Evolutionary conservation across 2,113 vertebrate genomes (phyloP), one percentile per base, ranked within the genome.

Genomic region (Pollimyrus isidori): DNA sequence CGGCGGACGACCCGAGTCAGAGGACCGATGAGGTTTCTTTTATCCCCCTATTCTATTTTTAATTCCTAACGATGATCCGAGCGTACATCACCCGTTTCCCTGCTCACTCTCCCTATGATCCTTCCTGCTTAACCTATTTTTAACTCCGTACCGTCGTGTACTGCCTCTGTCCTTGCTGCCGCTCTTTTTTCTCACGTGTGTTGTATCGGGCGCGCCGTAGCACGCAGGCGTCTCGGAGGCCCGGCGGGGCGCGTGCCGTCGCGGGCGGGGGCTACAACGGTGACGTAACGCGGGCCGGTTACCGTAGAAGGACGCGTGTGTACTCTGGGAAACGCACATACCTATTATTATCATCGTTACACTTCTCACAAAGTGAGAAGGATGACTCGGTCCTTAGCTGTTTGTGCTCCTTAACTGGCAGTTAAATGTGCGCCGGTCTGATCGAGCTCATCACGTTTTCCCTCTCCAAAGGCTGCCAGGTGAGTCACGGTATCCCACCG

Each of bases 1-100:
- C 93, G 90, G 91, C 56, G n/a, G 49, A 17, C 23, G 90, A n/a
- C 42, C 6, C 35, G 88, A 88, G 69, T 82, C 65, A 80, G 48
- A 88, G 39, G 58, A 46, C 4, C 42, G 10, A 48, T 23, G 42
- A 84, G 42, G 82, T 84, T n/a, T 48, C 82, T 48, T n/a, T 48
- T 84, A 46, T 84, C 45, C 82, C 45, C 48, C 21, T 48, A 7
- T 69, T 58, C 46, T 88, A 88, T 88, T 76, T 88, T 46, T 73
- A 73, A 26, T 30, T 21, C 58, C 62, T 49, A 45, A 65, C 11
- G 87, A 49, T 65, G 87, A 49, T 58, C 58, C 39, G 26, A 15
- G 87, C 30, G 1, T 73, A 19, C 35, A 73, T 49, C 62, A 21
- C 45, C 46, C 46, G 11, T n/a, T 48, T 76, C n/a, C n/a, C 45